Evolutionary conservation across 2,888 invertebrate genomes (phyloP).

Genomic region (Tiliacea aurago): DNA sequence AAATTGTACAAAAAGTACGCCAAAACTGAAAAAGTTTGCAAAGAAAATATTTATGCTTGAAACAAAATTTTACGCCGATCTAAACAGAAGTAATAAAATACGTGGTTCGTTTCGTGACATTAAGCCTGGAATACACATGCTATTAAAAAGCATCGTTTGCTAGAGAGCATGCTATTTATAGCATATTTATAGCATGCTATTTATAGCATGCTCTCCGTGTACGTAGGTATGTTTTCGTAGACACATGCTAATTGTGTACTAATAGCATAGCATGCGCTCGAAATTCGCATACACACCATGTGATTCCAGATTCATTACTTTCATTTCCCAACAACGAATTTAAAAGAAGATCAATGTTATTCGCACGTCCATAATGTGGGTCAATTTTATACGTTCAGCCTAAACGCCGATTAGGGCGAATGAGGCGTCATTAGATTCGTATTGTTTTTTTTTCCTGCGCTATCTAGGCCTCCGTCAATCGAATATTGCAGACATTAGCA

Average conservation of each 20-base stretch:
- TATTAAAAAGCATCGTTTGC: too few relatives aligned
- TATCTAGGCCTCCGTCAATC: constrained; percentile 19
- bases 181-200: too few relatives aligned
- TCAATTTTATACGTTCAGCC: constrained; percentile 39
- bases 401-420: constrained; percentile 51
- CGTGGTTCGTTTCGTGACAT: neutral
- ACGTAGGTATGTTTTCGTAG: too few relatives aligned
- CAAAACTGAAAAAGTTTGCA: neutral
- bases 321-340: constrained; percentile 3
- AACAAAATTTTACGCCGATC: neutral
- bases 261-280: too few relatives aligned
- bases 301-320: neutral
- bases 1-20: neutral
- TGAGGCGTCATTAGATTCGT: constrained; percentile 51
- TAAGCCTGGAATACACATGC: too few relatives aligned
- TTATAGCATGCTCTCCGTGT: too few relatives aligned
- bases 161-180: too few relatives aligned
- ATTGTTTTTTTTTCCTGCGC: constrained; percentile 45
- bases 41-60: neutral
- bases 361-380: constrained; percentile 33
- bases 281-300: too few relatives aligned
- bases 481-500: constrained; percentile 14
- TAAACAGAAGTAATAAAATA: neutral
- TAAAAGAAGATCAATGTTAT: constrained; percentile 26
- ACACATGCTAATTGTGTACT: too few relatives aligned